Evolutionary conservation across 2,797 vertebrate genomes (phyloP), one percentile per base, ranked within the genome.

Genomic region (Thripadectes ignobilis): DNA sequence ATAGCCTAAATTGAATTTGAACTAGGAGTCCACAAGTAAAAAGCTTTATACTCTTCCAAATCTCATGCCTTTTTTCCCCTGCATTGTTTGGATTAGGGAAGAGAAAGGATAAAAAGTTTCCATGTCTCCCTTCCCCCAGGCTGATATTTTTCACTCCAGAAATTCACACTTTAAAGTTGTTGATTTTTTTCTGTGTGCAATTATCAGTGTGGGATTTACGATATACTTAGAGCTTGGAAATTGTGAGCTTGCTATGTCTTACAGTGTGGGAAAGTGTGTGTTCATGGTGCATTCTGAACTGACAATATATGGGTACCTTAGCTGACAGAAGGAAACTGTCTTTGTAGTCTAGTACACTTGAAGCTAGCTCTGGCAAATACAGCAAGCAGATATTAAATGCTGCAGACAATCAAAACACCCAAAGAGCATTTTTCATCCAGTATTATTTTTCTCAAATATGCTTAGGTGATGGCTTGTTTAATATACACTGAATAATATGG

Each of bases 401-500:
- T 96, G 62, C 48, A 97, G 74, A 86, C 57, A 85, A 52, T 85
- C 80, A 73, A 95, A 97, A 95, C 74, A 96, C 29, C 57, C 38
- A 0, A 92, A 88, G 91, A 89, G n/a, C 65, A 65, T 92, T 90
- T 96, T 94, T 89, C 93, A 93, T 77, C n/a, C 63, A 52, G 52
- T 89, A 73, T 95, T 96, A 96, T 93, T 97, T 97, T 96, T 95
- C 87, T 88, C 88, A 97, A 97, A 97, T 79, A 83, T 39, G 34
- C 72, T 94, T 85, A 85, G 89, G 75, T 97, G 97, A 97, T 88
- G 97, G 76, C 83, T 97, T 96, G 62, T 94, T 97, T 97, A 97
- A 97, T 97, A 96, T 43, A 97, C 97, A 95, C 87, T 92, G 91
- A 97, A 96, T 97, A 97, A 97, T 97, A 95, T 32, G 88, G 95